Conservation (phyloP, 2,113 vertebrate species). For the Gasterosteus nipponicus region DNA sequence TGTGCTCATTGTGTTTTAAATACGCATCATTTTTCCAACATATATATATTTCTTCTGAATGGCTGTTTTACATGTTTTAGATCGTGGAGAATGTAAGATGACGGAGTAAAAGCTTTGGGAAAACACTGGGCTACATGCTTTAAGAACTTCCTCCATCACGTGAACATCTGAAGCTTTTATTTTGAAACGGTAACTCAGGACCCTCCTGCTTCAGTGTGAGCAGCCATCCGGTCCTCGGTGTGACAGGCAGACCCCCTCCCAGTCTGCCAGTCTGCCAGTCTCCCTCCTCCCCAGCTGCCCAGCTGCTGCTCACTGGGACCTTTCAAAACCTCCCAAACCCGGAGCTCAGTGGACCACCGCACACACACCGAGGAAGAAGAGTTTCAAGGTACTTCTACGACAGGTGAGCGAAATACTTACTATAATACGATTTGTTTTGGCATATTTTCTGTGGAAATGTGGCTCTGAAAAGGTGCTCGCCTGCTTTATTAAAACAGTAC, state of each 20-base stretch:
- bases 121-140: not conserved
- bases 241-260: slow-evolving; percentile 35
- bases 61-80: too few species aligned
- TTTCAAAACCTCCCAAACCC: slow-evolving; percentile 17
- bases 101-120: too few species aligned
- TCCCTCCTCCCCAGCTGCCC: slow-evolving; percentile 30
- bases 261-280: not conserved
- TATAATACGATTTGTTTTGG: not conserved
- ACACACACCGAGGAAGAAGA: slow-evolving; percentile 30
- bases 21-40: too few species aligned
- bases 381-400: slow-evolving; percentile 9
- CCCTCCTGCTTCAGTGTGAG: not conserved
- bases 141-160: not conserved
- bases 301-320: slow-evolving; percentile 47
- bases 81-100: too few species aligned
- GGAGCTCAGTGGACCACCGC: slow-evolving; percentile 5
- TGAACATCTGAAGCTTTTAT: slow-evolving; percentile 39
- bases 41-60: too few species aligned
- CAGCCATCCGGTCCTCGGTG: slow-evolving; percentile 20
- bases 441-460: not conserved
- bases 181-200: slow-evolving; percentile 48
- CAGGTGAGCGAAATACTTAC: slow-evolving; percentile 21
- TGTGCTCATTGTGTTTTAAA: too few species aligned
- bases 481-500: not conserved
- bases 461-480: not conserved